Evolutionary conservation across 2,888 invertebrate genomes (phyloP).

Genomic region (Plemyria rubiginata): DNA sequence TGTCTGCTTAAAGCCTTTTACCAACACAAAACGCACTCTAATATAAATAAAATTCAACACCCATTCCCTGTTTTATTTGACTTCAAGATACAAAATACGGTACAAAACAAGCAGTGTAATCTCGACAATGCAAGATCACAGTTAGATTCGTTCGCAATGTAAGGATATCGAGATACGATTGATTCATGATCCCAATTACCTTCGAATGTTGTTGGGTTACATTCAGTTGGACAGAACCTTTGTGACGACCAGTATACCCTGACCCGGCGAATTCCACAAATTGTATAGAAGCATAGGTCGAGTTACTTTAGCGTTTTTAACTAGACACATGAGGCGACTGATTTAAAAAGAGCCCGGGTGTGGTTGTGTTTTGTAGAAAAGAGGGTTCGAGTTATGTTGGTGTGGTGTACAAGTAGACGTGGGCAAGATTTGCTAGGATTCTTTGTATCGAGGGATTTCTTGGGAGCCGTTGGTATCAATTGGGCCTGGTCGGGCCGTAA

Average conservation of each 20-base stretch:
- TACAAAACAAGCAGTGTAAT: constrained; percentile 50
- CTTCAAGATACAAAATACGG: constrained; percentile 30
- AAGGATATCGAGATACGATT: constrained; percentile 73
- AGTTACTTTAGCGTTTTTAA: constrained; percentile 44
- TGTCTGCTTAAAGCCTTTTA: constrained; percentile 45
- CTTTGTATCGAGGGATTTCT: constrained; percentile 65
- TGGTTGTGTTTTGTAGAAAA: constrained; percentile 6
- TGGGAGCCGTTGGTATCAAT: constrained; percentile 62
- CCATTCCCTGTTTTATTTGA: constrained; percentile 45
- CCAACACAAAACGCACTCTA: constrained; percentile 31
- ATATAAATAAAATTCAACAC: constrained; percentile 36
- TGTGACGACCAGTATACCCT: constrained; percentile 49
- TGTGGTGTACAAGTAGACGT: constrained; percentile 32
- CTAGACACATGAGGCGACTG: constrained; percentile 47
- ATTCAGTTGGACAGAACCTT: constrained; percentile 55
- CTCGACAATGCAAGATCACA: constrained; percentile 45
- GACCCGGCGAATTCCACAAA: constrained; percentile 43
- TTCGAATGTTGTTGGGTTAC: constrained; percentile 70
- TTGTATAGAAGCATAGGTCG: constrained; percentile 41
- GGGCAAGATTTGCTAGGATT: constrained; percentile 57
- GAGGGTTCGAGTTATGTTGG: constrained; percentile 27
- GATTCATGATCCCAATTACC: constrained; percentile 82
- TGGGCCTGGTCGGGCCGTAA: constrained; percentile 62
- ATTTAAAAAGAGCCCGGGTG: constrained; percentile 16
- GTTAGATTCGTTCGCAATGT: constrained; percentile 52